These are phyloP conservation scores for Gallinago nigripennis DNA, from an alignment of 2,797 vertebrate genomes.

Conservation along the genomic window DNA sequence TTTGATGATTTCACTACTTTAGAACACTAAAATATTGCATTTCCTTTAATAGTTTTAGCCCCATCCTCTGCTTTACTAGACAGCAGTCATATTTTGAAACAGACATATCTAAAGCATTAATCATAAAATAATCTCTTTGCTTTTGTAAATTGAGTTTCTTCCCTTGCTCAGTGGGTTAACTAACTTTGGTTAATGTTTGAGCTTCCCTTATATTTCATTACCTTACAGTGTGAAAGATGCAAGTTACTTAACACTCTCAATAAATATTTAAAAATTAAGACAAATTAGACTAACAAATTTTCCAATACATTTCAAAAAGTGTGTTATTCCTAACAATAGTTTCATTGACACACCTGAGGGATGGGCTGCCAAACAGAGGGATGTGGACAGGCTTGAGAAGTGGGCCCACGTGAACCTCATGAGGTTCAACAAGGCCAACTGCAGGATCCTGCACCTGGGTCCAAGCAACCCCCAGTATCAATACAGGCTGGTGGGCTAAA, in stretches of 20 bases:
- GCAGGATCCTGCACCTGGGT: not conserved
- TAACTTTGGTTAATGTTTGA: not conserved
- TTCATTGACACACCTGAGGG: not conserved
- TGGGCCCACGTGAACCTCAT: not conserved
- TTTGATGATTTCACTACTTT: not conserved
- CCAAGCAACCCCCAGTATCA: not conserved
- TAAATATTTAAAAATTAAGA: not conserved
- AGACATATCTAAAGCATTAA: conserved; percentile 10
- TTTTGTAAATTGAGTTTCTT: not conserved
- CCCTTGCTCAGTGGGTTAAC: not conserved
- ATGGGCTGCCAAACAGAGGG: not conserved
- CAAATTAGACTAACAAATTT: not conserved
- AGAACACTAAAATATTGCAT: not conserved
- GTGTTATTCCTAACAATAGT: not conserved
- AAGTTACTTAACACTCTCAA: not conserved
- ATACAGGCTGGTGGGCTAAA: not conserved
- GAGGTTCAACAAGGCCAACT: not conserved
- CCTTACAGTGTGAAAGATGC: not conserved
- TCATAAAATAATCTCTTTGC: not conserved
- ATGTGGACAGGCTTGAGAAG: not conserved
- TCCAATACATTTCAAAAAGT: not conserved
- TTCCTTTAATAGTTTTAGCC: not conserved
- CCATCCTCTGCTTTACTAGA: not conserved
- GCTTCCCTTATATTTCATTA: not conserved
- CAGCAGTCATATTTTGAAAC: not conserved